phyloP scores from a whole-genome alignment of 2,888 invertebrate species.

The Apamea monoglypha region DNA sequence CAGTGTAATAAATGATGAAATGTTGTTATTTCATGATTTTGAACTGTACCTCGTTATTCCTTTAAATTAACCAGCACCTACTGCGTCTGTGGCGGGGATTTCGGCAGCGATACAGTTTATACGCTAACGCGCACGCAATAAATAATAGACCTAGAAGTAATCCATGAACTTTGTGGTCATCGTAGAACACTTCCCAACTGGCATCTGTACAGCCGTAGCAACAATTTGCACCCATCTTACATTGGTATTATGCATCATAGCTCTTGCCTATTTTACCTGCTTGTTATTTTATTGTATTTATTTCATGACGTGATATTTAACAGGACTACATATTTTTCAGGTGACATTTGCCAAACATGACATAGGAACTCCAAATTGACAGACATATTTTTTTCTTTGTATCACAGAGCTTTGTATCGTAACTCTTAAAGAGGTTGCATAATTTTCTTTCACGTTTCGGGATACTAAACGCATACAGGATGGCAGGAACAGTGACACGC shows the following conservation, averaged over 20 bases:
- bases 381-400: conserved; percentile 13
- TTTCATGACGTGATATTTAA: conserved; percentile 16
- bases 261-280: conserved; percentile 29
- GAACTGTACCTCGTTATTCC: conserved; percentile 28
- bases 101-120: conserved; percentile 72
- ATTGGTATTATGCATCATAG: conserved; percentile 17
- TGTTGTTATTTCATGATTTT: conserved; percentile 8
- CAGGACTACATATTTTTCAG: conserved; percentile 22
- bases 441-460: background rate
- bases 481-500: background rate
- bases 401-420: background rate
- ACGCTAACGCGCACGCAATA: conserved; percentile 70
- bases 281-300: conserved; percentile 19
- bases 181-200: conserved; percentile 66
- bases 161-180: conserved; percentile 68
- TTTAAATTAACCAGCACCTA: background rate
- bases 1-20: conserved; percentile 13
- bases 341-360: conserved; percentile 25
- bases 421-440: conserved; percentile 14
- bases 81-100: conserved; percentile 68
- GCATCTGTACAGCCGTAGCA: conserved; percentile 70
- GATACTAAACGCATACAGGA: background rate
- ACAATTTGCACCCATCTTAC: conserved; percentile 70
- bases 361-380: background rate
- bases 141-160: conserved; percentile 69